Evolutionary conservation across 2,797 vertebrate species (phyloP), one percentile per base, ranked within the genome.

Genomic region (Pachyuromys duprasi): DNA sequence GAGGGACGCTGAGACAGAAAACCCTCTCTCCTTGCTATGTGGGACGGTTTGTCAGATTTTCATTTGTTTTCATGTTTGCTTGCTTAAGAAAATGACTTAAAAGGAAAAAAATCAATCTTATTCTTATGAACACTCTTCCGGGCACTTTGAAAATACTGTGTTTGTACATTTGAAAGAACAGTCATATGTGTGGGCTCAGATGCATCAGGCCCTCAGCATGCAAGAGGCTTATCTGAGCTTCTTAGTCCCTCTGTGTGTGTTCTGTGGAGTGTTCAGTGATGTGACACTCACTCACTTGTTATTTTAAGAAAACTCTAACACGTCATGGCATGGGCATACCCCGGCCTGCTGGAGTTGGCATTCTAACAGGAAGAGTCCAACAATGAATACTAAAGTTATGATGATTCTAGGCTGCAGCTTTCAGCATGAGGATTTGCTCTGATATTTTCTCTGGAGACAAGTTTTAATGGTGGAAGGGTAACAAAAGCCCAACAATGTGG

Each of bases 361-460:
- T 70, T 95, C 24, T 65, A 67, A 55, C 2, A 60, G 82, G 55
- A 95, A 92, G 63, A 67, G 39, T 90, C n/a, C 93, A 17, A 60
- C 12, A 79, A 53, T 8, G 83, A 90, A 24, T n/a, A 79, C 26
- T 62, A n/a, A 69, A 53, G 28, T 79, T 63, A 42, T 8, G n/a
- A 86, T 60, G 67, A 62, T 87, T 84, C 65, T 33, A 63, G 13
- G 24, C 89, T 55, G n/a, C 36, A 65, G 75, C 1, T 74, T 69
- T 63, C 8, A 26, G 65, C 13, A 14, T 80, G 45, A 91, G 4
- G 8, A 75, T 4, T 39, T 72, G 36, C 42, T 75, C 76, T 75
- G 70, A 26, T 17, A 7, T 14, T 94, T 70, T 57, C 87, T 94
- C 86, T 81, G 82, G 79, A 92, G 80, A 82, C 2, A 92, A 69